Conservation (phyloP, 2,113 vertebrate genomes). For the Mellivora capensis region DNA sequence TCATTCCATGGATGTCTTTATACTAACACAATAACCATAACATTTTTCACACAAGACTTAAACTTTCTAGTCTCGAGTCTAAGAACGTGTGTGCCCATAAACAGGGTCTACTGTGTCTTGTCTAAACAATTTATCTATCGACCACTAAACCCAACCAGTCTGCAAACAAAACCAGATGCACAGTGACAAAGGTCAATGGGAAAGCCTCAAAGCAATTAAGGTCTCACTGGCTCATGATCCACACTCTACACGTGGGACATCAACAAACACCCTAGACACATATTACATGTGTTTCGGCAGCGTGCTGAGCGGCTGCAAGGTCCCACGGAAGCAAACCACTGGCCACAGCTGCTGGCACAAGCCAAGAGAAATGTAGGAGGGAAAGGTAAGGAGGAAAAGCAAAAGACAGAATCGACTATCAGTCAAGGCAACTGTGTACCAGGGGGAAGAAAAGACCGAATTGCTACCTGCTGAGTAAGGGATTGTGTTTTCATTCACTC, state of each 20-base stretch:
- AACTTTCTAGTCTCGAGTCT: background rate
- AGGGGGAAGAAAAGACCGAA: background rate
- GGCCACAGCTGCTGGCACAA: background rate
- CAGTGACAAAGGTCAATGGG: background rate
- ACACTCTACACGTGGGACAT: rapidly evolving
- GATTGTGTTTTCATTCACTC: background rate
- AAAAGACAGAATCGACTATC: background rate
- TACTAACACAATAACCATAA: background rate
- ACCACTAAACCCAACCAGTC: background rate
- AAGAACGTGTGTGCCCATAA: background rate
- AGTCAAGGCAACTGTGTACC: background rate
- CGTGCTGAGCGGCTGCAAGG: background rate
- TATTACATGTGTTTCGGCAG: background rate
- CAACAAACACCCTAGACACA: background rate
- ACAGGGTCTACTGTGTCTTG: background rate
- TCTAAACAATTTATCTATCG: background rate
- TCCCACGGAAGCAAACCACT: background rate
- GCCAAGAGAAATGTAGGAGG: background rate
- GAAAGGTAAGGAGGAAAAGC: background rate
- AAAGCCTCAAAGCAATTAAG: background rate
- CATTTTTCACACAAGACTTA: background rate
- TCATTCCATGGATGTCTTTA: background rate
- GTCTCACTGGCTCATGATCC: background rate
- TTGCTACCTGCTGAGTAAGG: background rate
- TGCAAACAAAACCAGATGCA: background rate